A percentile compares a stretch with the other conserved stretches of the same genome.
Conservation (phyloP, 2,113 vertebrate species). For the Megaptera novaeangliae region DNA sequence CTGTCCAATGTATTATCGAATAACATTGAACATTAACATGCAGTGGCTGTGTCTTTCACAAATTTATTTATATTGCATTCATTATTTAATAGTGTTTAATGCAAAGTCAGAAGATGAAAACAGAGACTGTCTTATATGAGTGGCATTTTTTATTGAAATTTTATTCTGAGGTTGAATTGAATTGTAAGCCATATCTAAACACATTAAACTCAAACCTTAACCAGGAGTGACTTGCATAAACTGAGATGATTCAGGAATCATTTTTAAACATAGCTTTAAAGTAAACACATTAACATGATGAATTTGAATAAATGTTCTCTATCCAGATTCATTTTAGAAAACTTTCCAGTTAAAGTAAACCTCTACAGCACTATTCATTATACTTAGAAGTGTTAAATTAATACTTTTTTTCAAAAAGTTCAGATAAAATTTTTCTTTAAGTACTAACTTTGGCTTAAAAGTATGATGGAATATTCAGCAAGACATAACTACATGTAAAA, state of each 20-base stretch:
- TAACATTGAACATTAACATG: slow-evolving; percentile 4
- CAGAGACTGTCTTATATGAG: background rate
- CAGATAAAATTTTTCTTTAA: background rate
- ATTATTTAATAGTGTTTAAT: slow-evolving; percentile 20
- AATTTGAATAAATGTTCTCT: slow-evolving; percentile 68
- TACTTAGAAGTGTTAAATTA: slow-evolving; percentile 53
- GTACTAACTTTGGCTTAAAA: background rate
- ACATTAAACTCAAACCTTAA: slow-evolving; percentile 81
- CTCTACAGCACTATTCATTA: slow-evolving; percentile 46
- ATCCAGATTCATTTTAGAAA: slow-evolving; percentile 73
- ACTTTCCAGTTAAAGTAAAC: slow-evolving; percentile 61
- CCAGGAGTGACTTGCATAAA: slow-evolving; percentile 72
- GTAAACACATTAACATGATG: background rate
- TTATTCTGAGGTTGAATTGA: slow-evolving; percentile 82
- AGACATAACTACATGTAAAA: background rate
- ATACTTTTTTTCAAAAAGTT: background rate
- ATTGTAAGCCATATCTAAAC: slow-evolving; percentile 83
- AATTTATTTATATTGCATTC: background rate
- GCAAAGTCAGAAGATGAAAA: background rate
- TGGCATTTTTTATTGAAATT: slow-evolving; percentile 76
- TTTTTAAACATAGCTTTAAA: background rate
- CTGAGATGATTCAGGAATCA: background rate
- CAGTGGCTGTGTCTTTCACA: background rate
- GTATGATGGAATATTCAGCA: background rate
- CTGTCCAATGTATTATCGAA: background rate